These are phyloP conservation scores for Aelia acuminata DNA, from an alignment of 2,888 invertebrate species.

Conservation along the genomic window DNA sequence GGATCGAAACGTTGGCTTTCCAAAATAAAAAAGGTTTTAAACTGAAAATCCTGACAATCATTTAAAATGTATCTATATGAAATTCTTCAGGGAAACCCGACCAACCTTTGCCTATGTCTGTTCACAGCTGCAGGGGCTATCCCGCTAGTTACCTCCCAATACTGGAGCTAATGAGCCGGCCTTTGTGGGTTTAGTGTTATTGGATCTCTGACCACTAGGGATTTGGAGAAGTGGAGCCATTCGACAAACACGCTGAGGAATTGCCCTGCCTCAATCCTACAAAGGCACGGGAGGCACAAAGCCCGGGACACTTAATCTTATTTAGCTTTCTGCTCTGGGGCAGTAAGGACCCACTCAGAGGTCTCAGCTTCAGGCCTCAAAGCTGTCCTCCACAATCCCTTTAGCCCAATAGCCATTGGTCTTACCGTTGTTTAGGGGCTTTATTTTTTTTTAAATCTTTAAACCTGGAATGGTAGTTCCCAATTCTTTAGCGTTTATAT, in stretches of 20 bases:
- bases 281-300: background rate
- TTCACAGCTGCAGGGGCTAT: no score
- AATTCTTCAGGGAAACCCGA: no score
- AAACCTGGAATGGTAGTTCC: no score
- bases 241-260: constrained; percentile 10
- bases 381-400: background rate
- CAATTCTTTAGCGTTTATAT: no score
- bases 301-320: constrained; percentile 1
- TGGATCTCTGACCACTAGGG: background rate
- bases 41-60: no score
- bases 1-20: no score
- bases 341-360: background rate
- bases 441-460: background rate
- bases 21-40: no score
- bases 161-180: background rate
- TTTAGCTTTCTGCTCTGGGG: background rate
- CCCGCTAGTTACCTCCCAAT: background rate
- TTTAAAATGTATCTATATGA: no score
- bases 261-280: constrained; percentile 15
- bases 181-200: background rate
- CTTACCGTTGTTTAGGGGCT: background rate
- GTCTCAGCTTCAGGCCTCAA: background rate
- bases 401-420: background rate
- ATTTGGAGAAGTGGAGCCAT: background rate
- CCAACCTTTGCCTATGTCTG: no score